phyloP scores from a whole-genome alignment of 2,888 invertebrate species.

The Drosophila buzzatii region DNA sequence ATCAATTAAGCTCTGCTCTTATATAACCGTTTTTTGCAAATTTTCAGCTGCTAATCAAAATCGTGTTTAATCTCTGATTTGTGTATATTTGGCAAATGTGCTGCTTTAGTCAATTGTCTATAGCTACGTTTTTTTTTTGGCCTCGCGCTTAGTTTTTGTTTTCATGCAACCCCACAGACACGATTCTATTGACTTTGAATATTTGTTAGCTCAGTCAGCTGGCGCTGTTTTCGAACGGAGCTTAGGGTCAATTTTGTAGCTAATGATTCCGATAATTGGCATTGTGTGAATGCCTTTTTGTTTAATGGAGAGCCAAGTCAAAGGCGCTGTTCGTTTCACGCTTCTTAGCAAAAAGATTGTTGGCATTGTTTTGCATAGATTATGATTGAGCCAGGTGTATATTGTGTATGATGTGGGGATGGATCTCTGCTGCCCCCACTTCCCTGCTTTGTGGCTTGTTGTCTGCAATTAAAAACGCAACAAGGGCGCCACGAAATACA shows the following conservation, averaged over 20 bases:
- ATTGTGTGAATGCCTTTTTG: slow-evolving; percentile 69
- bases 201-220: slow-evolving; percentile 62
- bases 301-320: slow-evolving; percentile 45
- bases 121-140: slow-evolving; percentile 37
- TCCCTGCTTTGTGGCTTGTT: neutral
- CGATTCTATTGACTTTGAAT: slow-evolving; percentile 60
- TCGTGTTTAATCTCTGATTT: slow-evolving; percentile 6
- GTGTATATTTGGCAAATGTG: neutral
- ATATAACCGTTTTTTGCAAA: neutral
- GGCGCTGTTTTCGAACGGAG: slow-evolving; percentile 24
- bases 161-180: slow-evolving; percentile 13
- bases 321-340: slow-evolving; percentile 38
- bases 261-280: slow-evolving; percentile 77
- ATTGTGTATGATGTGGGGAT: neutral
- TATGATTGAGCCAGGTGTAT: slow-evolving; percentile 69
- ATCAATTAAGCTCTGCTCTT: neutral
- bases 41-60: neutral
- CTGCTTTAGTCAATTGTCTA: slow-evolving; percentile 26
- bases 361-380: slow-evolving; percentile 50
- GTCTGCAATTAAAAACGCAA: slow-evolving; percentile 71
- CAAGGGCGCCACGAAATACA: slow-evolving; percentile 54
- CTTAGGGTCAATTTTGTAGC: slow-evolving; percentile 56
- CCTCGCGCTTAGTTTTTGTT: slow-evolving; percentile 27
- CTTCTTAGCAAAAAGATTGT: slow-evolving; percentile 14
- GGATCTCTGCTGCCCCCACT: neutral